Base-by-base conservation (phyloP, 2,797 vertebrate species). In the Lophius americanus region DNA sequence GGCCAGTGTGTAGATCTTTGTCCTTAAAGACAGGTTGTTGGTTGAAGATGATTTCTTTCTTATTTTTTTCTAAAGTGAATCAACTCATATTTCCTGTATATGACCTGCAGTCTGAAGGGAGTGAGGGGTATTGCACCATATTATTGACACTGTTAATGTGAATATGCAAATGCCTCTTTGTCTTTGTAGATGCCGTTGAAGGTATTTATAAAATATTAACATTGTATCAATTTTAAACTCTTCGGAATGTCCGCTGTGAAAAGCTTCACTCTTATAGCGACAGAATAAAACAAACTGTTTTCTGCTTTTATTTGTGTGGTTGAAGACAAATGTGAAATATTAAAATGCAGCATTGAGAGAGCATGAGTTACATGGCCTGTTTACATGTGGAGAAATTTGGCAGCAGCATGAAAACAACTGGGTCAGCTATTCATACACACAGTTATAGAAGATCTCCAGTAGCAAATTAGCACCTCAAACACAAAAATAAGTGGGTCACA, bases 401-500 rank as follows among this genome's bases (percentile, higher is more conserved):
- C 1, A 5, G n/a, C 13, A 53, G 42, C 33, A 23, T 47, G 59
- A 57, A 82, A 84, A 83, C 51, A 73, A 73, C 36, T 33, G 32
- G 51, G 44, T 1, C 32, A 2, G 38, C 64, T 85, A 42, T 75
- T 77, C 61, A 33, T 37, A 58, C 63, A 56, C 33, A 0, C 54
- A 43, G 38, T 6, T 41, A n/a, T 5, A 39, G 9, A 10, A 14
- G n/a, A 49, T 71, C 64, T 70, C 39, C 46, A 56, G 62, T 68
- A 52, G 43, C 53, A 55, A 60, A 82, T 78, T 72, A 77, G 60
- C 75, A 33, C 75, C 75, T 76, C 42, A 23, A 61, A 73, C 3
- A 33, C 37, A 49, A 64, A 73, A 64, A 14, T 63, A 83, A 75
- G 43, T 76, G 66, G 82, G 85, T 85, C 73, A 85, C 57, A 35